Conservation (phyloP, 2,113 vertebrate genomes). For the Aythya baeri region DNA sequence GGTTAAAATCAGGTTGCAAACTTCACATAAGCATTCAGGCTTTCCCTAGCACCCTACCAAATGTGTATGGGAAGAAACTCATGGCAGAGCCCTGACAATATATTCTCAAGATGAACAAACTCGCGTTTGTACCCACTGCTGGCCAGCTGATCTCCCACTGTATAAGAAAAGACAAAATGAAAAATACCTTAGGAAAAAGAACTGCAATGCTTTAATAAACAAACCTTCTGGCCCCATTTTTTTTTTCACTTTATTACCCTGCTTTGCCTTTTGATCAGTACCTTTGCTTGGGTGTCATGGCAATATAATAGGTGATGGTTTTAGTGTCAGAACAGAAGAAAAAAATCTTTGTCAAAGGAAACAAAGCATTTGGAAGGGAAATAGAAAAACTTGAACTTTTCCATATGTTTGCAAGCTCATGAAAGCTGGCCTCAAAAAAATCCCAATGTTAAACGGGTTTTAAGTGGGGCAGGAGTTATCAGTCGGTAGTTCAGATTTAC, state of each 20-base stretch:
- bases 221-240: constrained; percentile 24
- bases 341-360: constrained; percentile 50
- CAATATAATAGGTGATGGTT: constrained; percentile 65
- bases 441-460: background rate
- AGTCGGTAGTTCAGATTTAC: constrained; percentile 3
- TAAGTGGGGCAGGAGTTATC: background rate
- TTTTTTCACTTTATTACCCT: constrained; percentile 44
- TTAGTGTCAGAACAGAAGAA: constrained; percentile 52
- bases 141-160: constrained; percentile 8
- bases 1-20: background rate
- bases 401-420: constrained; percentile 51
- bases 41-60: background rate
- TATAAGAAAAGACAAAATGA: constrained; percentile 36
- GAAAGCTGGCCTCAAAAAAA: constrained; percentile 38
- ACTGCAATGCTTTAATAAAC: constrained; percentile 30
- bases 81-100: background rate
- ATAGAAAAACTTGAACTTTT: constrained; percentile 67
- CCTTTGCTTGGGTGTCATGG: constrained; percentile 58
- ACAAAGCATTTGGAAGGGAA: constrained; percentile 59
- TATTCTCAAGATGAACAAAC: background rate
- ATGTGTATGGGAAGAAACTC: background rate
- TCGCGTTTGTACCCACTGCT: background rate
- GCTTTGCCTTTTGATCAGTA: constrained; percentile 62
- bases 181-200: constrained; percentile 57
- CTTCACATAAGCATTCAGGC: background rate